Evolutionary conservation across 1,140 invertebrate genomes (phyloP).

Genomic region (Cephus cinctus): DNA sequence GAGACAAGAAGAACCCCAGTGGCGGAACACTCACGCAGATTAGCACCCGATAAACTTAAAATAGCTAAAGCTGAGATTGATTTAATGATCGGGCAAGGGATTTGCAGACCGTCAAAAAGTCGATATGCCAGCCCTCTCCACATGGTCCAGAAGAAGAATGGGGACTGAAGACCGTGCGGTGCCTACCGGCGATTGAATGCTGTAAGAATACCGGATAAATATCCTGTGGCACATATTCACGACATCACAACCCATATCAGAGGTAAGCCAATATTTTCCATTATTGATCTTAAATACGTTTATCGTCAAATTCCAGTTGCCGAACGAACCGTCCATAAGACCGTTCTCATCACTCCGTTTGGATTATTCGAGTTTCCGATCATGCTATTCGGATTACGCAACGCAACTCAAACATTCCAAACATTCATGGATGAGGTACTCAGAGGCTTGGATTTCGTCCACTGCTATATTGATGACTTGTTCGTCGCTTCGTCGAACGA

Average conservation of each 20-base stretch:
- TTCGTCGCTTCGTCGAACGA: slow-evolving; percentile 14
- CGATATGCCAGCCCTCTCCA: slow-evolving; percentile 13
- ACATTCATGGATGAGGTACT: slow-evolving; percentile 45
- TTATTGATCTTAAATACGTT: slow-evolving; percentile 51
- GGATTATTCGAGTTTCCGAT: slow-evolving; percentile 30
- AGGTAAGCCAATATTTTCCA: slow-evolving; percentile 45
- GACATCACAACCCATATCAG: slow-evolving; percentile 44
- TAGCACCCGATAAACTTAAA: not conserved
- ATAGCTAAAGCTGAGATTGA: not conserved
- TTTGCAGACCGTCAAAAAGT: slow-evolving; percentile 4
- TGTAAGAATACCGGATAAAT: slow-evolving; percentile 42
- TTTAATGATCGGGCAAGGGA: slow-evolving; percentile 1
- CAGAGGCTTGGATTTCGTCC: slow-evolving; percentile 13
- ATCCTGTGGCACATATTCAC: slow-evolving; percentile 41
- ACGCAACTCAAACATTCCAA: slow-evolving; percentile 38
- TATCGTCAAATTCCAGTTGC: slow-evolving; percentile 52
- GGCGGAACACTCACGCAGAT: not conserved
- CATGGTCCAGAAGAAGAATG: slow-evolving; percentile 24
- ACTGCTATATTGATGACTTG: slow-evolving; percentile 22
- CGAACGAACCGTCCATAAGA: slow-evolving; percentile 42
- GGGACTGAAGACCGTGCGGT: slow-evolving; percentile 22
- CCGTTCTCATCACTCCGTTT: slow-evolving; percentile 40
- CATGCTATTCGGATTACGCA: slow-evolving; percentile 33
- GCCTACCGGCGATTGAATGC: slow-evolving; percentile 29
- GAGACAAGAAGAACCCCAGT: slow-evolving; percentile 30